Evolutionary conservation across 1,140 invertebrate genomes (phyloP).

Genomic region (Hyphantria cunea): DNA sequence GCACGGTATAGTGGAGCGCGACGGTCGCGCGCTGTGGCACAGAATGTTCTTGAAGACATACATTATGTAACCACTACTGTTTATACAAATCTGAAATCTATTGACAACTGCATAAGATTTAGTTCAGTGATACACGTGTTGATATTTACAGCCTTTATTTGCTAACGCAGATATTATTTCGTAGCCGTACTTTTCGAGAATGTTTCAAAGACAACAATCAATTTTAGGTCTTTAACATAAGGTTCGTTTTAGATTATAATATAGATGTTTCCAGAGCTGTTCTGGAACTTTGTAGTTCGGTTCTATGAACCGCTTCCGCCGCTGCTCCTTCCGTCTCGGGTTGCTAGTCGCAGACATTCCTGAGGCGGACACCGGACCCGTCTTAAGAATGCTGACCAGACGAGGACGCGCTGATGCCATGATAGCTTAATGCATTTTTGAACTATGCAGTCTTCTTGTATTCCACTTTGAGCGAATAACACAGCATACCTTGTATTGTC

Average conservation of each 20-base stretch:
- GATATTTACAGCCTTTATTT: conserved; percentile 24
- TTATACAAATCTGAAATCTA: conserved; percentile 11
- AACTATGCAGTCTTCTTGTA: conserved; percentile 42
- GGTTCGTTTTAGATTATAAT: conserved; percentile 27
- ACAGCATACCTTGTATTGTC: conserved; percentile 45
- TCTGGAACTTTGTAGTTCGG: conserved; percentile 34
- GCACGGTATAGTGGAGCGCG: conserved; percentile 76
- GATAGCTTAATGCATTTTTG: conserved; percentile 68
- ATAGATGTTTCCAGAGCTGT: conserved; percentile 28
- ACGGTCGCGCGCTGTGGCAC: conserved; percentile 70
- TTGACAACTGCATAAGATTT: not conserved
- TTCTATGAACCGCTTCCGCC: conserved; percentile 78
- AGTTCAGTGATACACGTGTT: not conserved
- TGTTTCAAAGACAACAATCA: conserved; percentile 10
- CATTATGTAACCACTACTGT: conserved; percentile 15
- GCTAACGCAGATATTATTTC: conserved; percentile 31
- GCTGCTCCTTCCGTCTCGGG: conserved; percentile 78
- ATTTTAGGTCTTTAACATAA: conserved; percentile 21
- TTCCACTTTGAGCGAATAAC: conserved; percentile 59
- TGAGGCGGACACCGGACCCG: conserved; percentile 63
- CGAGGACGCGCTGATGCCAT: conserved; percentile 53
- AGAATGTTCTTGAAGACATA: conserved; percentile 22
- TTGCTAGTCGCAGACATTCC: conserved; percentile 75
- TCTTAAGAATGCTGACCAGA: conserved; percentile 69
- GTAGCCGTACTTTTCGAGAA: conserved; percentile 33